phyloP scores from a whole-genome alignment of 1,140 invertebrate genomes.

The Acromyrmex charruanus region DNA sequence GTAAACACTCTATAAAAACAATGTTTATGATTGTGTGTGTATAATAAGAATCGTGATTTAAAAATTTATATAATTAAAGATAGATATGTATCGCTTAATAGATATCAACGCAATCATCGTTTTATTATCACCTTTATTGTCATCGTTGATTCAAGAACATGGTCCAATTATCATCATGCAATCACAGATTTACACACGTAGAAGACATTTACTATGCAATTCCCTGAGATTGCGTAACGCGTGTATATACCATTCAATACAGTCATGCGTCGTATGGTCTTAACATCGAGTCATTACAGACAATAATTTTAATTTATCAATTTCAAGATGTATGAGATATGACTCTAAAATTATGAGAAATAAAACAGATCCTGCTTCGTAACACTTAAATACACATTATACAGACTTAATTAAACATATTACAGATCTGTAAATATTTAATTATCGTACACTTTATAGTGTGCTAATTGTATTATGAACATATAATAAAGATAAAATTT shows the following conservation, averaged over 20 bases:
- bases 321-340: slow-evolving; percentile 12
- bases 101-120: background rate
- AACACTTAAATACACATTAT: background rate
- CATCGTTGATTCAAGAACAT: slow-evolving; percentile 28
- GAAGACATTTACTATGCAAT: slow-evolving; percentile 47
- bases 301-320: background rate
- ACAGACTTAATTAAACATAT: background rate
- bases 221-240: slow-evolving; percentile 34
- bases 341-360: background rate
- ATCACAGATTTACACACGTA: slow-evolving; percentile 35
- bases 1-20: background rate
- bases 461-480: background rate
- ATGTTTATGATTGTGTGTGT: background rate
- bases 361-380: background rate
- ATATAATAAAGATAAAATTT: background rate
- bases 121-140: background rate
- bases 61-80: slow-evolving; percentile 12
- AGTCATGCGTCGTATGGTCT: background rate
- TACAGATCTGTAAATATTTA: background rate
- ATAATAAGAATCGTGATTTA: background rate
- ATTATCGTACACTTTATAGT: background rate
- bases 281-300: background rate
- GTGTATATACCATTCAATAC: slow-evolving; percentile 14
- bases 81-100: background rate
- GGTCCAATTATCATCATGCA: slow-evolving; percentile 17